Evolutionary conservation across 2,113 vertebrate genomes (phyloP), one percentile per base, ranked within the genome.

Genomic region (Procavia capensis): DNA sequence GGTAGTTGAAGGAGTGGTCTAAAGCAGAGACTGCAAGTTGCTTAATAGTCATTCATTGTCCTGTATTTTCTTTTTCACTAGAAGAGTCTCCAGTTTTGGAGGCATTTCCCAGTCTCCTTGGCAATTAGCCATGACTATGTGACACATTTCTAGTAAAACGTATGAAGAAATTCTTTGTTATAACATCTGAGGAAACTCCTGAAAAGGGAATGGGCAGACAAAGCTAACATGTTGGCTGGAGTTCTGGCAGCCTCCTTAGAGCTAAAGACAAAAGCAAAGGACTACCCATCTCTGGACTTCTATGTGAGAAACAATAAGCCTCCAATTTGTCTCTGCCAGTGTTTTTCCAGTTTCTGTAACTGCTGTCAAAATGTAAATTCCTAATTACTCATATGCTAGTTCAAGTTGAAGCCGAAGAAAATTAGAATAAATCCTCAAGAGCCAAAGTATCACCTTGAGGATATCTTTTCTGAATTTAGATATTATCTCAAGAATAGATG

Each of bases 121-220:
- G 54, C 13, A 63, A 31, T 59, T 79, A 79, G 19, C 5, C 50
- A 72, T 80, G 76, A 31, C 41, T 41, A 3, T 74, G 50, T 80
- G 74, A 81, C 50, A 85, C 3, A 88, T 16, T 74, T 93, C n/a
- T 64, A 9, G 41, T 93, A 85, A 82, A 75, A 82, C 6, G 14
- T 82, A n/a, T 50, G 29, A 92, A 29, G 22, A 63, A 78, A 36
- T 39, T 64, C 14, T 82, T 81, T 4, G 14, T 63, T 75, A 75
- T 24, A 88, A 88, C 78, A 82, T 93, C 41, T 72, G 76, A 93
- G 20, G 34, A 61, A 87, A 34, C n/a, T 80, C 27, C 75, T 72
- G 41, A 43, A 54, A 68, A 74, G 34, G 41, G 39, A 59, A 9
- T 59, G 57, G 57, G 57, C 57, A 59, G 57, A 59, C 22, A 9